phyloP scores from a whole-genome alignment of 2,888 invertebrate species.

The Trypoxylon attenuatum region DNA sequence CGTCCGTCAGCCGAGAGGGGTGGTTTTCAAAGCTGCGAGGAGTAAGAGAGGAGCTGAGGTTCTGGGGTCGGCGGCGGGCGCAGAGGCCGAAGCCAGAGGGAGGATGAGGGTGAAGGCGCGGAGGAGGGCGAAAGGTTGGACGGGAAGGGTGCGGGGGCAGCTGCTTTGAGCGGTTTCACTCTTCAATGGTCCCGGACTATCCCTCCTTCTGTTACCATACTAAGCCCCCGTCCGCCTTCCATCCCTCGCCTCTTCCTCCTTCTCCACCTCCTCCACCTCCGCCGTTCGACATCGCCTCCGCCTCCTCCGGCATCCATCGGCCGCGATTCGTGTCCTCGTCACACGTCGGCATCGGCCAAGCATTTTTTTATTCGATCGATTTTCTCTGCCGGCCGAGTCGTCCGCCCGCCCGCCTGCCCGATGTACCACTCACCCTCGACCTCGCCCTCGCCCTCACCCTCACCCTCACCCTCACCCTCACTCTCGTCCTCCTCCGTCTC shows the following conservation, averaged over 20 bases:
- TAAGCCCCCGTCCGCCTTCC: conserved; percentile 50
- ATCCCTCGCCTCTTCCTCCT: conserved; percentile 42
- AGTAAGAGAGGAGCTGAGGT: conserved; percentile 51
- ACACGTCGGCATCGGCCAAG: conserved; percentile 65
- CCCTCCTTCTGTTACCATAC: conserved; percentile 61
- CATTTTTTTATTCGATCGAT: conserved; percentile 64
- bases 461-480: too few species aligned
- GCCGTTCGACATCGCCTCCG: too few species aligned
- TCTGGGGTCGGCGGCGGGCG: conserved; percentile 56
- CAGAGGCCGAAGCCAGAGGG: conserved; percentile 49
- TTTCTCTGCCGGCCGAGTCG: conserved; percentile 46
- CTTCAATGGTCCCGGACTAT: conserved; percentile 71
- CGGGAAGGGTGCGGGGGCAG: conserved; percentile 61
- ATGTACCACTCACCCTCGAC: conserved; percentile 38
- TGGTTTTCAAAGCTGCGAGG: conserved; percentile 61
- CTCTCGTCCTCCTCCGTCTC: conserved; percentile 38
- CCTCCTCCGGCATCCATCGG: conserved; percentile 46
- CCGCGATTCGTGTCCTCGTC: conserved; percentile 65
- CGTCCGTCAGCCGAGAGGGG: conserved; percentile 53
- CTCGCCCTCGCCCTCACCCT: not conserved
- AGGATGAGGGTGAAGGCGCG: conserved; percentile 30
- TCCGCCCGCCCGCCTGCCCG: conserved; percentile 21
- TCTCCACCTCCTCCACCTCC: conserved; percentile 29
- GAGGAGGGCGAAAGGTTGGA: conserved; percentile 40
- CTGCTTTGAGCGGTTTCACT: conserved; percentile 74